Evolutionary conservation across 1,140 invertebrate genomes (phyloP).

Genomic region (Caerostris darwini): DNA sequence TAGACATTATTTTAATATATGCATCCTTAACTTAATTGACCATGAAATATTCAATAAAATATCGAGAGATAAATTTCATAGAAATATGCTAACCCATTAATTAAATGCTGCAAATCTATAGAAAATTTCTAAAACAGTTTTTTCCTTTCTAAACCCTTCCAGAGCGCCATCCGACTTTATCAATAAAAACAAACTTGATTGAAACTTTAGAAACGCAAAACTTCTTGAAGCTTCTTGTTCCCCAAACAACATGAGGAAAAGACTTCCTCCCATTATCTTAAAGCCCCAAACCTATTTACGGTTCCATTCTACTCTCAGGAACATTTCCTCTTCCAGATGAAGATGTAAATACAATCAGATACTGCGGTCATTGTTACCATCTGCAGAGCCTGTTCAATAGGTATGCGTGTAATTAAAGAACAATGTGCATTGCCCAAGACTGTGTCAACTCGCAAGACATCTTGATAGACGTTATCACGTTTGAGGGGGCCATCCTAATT

Average conservation of each 20-base stretch:
- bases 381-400: neutral
- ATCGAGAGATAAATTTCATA: too few relatives aligned
- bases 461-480: constrained; percentile 44
- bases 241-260: neutral
- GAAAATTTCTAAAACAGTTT: too few relatives aligned
- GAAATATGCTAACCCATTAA: too few relatives aligned
- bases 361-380: constrained; percentile 43
- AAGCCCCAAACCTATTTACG: neutral
- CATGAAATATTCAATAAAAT: too few relatives aligned
- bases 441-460: constrained; percentile 25
- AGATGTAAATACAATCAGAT: constrained; percentile 40
- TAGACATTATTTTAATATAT: too few relatives aligned
- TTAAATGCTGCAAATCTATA: too few relatives aligned
- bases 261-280: neutral
- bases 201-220: neutral
- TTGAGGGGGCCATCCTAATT: constrained; percentile 15
- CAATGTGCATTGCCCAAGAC: constrained; percentile 9
- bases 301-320: neutral
- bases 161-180: too few relatives aligned
- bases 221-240: neutral
- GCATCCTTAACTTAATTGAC: too few relatives aligned
- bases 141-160: too few relatives aligned
- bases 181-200: neutral
- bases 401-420: constrained; percentile 43
- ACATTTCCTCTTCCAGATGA: constrained; percentile 26